phyloP scores from a whole-genome alignment of 2,113 vertebrate genomes.

The Chionomys nivalis region DNA sequence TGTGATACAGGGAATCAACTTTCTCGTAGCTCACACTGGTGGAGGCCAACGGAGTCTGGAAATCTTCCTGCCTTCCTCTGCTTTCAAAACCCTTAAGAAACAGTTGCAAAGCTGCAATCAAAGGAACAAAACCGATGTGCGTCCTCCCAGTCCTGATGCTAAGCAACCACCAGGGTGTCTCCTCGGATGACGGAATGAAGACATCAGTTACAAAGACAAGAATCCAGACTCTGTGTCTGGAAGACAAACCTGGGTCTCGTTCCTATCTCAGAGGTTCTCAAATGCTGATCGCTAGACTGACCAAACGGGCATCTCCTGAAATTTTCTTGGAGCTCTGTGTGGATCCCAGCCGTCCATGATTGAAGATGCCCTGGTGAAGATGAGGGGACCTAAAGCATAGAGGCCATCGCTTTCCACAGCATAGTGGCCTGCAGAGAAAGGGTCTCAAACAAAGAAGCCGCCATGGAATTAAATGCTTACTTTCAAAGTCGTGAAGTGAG shows the following conservation, averaged over 20 bases:
- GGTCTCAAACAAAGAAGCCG: not conserved
- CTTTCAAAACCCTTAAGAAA: not conserved
- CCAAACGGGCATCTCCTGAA: not conserved
- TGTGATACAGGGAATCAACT: not conserved
- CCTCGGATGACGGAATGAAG: not conserved
- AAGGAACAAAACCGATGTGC: no score
- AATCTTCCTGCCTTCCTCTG: not conserved
- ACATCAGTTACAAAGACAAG: not conserved
- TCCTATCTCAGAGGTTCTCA: not conserved
- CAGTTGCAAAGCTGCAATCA: not conserved
- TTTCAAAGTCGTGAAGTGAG: not conserved
- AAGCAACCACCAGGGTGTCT: not conserved
- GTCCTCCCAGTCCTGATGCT: not conserved
- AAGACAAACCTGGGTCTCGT: not conserved
- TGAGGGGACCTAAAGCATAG: no score
- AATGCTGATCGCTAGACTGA: not conserved
- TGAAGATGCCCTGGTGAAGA: not conserved
- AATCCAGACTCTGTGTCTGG: not conserved
- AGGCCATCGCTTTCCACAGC: not conserved
- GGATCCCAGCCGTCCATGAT: not conserved
- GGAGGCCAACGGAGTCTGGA: not conserved
- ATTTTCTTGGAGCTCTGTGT: not conserved
- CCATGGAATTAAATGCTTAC: not conserved
- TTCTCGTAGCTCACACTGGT: not conserved
- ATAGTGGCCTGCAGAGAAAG: not conserved